Evolutionary conservation across 1,140 invertebrate genomes (phyloP), one percentile per base, ranked within the genome.

Genomic region (Ctenoplectra terminalis): DNA sequence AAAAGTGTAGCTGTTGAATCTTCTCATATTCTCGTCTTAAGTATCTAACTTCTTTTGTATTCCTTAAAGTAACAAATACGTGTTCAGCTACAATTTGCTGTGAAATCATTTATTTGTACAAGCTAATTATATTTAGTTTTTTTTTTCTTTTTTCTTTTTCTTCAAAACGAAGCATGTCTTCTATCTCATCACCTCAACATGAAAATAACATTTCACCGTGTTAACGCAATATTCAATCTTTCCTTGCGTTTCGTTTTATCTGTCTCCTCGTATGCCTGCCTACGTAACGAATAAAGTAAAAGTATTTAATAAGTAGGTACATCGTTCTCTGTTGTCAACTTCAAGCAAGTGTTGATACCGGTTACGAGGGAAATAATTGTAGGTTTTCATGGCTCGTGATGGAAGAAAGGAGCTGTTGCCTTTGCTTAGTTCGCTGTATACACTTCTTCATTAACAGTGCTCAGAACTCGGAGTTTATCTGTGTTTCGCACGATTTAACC

Each of bases 301-400:
- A 78, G 43, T 71, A 78, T 78, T 78, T 78, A 78, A 78, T 78
- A 56, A 78, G 75, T 43, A 34, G 75, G 54, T 78, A 70, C 54
- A 78, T 6, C 54, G 31, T 70, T 78, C 56, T 71, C 29, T 23
- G 75, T 78, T 78, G 75, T 78, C 75, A 78, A 78, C 75, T 71
- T 78, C 29, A 11, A 70, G 54, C 52, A 71, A 71, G 66, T 71
- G 75, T 71, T 78, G 75, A 78, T 78, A 71, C 75, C 66, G 75
- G 66, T 78, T 78, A 78, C 66, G 40, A 48, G 75, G 43, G 23
- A 31, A 71, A 78, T 78, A 78, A 78, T 78, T 78, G 54, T 71
- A 15, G 75, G 66, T 60, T 78, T 78, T 78, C 75, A 71, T 20
- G 23, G 29, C 43, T 37, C 29, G 29, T 60, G 75, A 77, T 77